Base-by-base conservation (phyloP, 2,888 invertebrate genomes). In the Orthosia incerta region DNA sequence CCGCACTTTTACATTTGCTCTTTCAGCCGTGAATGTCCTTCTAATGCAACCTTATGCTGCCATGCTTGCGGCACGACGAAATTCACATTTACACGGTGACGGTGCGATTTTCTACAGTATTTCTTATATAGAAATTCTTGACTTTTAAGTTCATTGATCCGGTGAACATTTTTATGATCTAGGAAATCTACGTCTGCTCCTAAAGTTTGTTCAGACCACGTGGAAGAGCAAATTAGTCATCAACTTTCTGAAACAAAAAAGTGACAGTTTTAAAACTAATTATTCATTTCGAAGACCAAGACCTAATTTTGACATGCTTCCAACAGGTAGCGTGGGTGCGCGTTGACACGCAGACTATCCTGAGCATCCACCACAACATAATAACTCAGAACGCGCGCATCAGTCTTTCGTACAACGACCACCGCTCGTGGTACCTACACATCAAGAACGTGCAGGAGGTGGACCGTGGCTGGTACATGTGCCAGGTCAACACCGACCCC, bases 401-500 rank as follows among this genome's bases (percentile, higher is more conserved):
- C 89, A 98, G 98, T 78, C 96, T 99, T 76, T 98, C 98, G 67
- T 98, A 98, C 96, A 98, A 98, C 94, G 98, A 99, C 95, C 98
- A 98, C 92, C 97, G 98, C 72, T 98, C 98, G 67, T 99, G 99
- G 98, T 99, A 98, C 94, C 97, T 99, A 80, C 99, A 98, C 92
- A 98, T 99, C 93, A 98, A 98, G 93, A 98, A 98, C 91, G 98
- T 98, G 48, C 98, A 98, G 91, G 98, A 99, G 93, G 97, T 97
- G 60, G 99, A 99, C 95, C 97, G 98, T 3, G 99, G 99, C 76
- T 99, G 98, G 98, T 99, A 97, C 90, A 98, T 98, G 98, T 98
- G 98, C 92, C 98, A 99, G 94, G 98, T 99, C 85, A 99, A 99
- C 95, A 99, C 99, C 1, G 98, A 99, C 94, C 99, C 99, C n/a